Conservation (phyloP, 2,113 vertebrate species). For the Pelusios castaneus region DNA sequence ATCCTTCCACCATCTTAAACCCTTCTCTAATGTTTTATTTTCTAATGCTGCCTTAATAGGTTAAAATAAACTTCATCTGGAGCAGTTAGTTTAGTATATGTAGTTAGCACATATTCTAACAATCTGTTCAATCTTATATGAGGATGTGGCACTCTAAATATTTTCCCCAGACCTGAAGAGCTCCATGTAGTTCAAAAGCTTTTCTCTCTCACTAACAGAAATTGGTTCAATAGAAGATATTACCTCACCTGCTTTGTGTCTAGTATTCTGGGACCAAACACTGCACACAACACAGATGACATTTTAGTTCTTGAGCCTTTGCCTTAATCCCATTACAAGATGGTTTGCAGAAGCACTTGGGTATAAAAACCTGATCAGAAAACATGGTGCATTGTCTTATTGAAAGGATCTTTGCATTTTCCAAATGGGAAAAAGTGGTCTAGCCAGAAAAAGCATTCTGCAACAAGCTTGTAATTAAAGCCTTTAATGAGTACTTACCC, state of each 20-base stretch:
- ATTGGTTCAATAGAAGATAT: neutral
- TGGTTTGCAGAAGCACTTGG: constrained; percentile 32
- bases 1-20: neutral
- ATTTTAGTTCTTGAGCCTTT: constrained; percentile 11
- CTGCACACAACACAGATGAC: neutral
- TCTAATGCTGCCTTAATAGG: constrained; percentile 15
- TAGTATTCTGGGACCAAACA: neutral
- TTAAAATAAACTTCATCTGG: neutral
- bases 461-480: constrained; percentile 13
- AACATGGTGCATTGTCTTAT: constrained; percentile 7
- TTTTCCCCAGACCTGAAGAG: neutral
- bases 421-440: constrained; percentile 35
- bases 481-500: constrained; percentile 19
- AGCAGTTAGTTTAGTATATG: neutral
- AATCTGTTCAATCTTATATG: neutral
- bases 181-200: neutral
- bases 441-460: neutral
- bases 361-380: constrained; percentile 61
- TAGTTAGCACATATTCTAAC: neutral
- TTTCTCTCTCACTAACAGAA: neutral
- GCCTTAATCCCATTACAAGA: constrained; percentile 36
- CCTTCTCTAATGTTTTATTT: neutral
- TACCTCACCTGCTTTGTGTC: neutral
- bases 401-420: constrained; percentile 25
- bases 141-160: neutral